Conservation (phyloP, 2,113 vertebrate genomes). For the Pachycephala philippinensis region DNA sequence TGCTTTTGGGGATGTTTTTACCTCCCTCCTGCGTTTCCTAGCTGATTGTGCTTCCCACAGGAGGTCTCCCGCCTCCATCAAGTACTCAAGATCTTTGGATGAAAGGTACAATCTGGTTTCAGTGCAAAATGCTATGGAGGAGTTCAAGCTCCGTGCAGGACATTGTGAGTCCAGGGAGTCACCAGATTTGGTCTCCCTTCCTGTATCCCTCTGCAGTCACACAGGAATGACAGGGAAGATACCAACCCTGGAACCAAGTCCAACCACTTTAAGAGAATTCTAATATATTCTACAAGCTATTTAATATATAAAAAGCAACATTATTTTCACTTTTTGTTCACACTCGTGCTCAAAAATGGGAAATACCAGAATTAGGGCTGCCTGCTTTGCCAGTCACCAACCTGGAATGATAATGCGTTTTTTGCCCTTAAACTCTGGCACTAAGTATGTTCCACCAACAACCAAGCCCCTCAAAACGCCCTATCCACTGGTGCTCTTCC, state of each 20-base stretch:
- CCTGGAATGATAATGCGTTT: neutral
- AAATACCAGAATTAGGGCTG: neutral
- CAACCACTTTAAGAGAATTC: neutral
- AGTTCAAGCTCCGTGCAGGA: neutral
- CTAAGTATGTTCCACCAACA: neutral
- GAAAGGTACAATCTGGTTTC: neutral
- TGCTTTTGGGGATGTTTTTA: neutral
- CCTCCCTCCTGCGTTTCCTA: neutral
- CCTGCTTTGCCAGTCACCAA: neutral
- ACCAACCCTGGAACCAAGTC: neutral
- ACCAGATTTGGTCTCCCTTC: neutral
- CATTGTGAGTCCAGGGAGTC: rapidly evolving
- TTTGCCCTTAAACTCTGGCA: neutral
- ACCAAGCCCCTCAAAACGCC: neutral
- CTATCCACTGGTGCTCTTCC: rapidly evolving
- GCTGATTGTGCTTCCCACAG: neutral
- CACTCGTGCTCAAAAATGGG: neutral
- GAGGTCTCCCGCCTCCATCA: neutral
- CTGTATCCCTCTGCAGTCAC: neutral
- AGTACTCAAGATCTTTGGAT: neutral
- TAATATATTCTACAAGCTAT: neutral
- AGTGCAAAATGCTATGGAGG: neutral
- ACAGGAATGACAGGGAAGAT: neutral
- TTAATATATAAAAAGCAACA: neutral
- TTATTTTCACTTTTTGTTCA: neutral